phyloP scores from a whole-genome alignment of 1,140 invertebrate genomes.

The Drosophila parabipectinata region DNA sequence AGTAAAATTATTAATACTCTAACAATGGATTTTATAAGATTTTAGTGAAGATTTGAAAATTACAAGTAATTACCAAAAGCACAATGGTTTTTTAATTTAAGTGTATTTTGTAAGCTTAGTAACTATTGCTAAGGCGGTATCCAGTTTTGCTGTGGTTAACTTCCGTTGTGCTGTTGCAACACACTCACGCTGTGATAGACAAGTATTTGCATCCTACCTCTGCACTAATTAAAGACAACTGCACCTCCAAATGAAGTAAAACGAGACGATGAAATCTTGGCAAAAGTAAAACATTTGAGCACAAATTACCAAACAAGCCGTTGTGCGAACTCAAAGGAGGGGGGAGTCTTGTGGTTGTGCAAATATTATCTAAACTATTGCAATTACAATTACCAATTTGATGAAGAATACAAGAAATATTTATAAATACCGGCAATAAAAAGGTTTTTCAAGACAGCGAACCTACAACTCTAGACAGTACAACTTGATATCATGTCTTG shows the following conservation, averaged over 20 bases:
- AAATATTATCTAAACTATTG: slow-evolving; percentile 32
- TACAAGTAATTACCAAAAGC: no score
- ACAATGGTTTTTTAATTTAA: no score
- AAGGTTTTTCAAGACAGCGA: slow-evolving; percentile 1
- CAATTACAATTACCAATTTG: background rate
- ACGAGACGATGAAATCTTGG: background rate
- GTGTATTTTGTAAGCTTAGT: slow-evolving; percentile 1
- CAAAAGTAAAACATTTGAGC: slow-evolving; percentile 42
- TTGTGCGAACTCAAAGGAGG: slow-evolving; percentile 30
- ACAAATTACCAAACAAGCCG: slow-evolving; percentile 55
- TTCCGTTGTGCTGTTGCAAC: slow-evolving; percentile 34
- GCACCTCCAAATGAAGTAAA: slow-evolving; percentile 22
- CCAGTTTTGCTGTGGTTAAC: slow-evolving; percentile 38
- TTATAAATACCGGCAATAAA: background rate
- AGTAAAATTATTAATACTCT: no score
- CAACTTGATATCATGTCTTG: slow-evolving; percentile 26
- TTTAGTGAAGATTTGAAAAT: no score
- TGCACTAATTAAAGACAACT: slow-evolving; percentile 70
- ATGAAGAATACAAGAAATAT: background rate
- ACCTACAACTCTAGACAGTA: background rate
- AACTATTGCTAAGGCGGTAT: slow-evolving; percentile 9
- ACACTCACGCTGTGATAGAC: background rate
- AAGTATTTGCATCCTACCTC: slow-evolving; percentile 7
- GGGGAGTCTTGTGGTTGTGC: slow-evolving; percentile 24
- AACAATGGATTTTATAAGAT: no score